phyloP scores from a whole-genome alignment of 2,113 vertebrate genomes.

The Aix galericulata region DNA sequence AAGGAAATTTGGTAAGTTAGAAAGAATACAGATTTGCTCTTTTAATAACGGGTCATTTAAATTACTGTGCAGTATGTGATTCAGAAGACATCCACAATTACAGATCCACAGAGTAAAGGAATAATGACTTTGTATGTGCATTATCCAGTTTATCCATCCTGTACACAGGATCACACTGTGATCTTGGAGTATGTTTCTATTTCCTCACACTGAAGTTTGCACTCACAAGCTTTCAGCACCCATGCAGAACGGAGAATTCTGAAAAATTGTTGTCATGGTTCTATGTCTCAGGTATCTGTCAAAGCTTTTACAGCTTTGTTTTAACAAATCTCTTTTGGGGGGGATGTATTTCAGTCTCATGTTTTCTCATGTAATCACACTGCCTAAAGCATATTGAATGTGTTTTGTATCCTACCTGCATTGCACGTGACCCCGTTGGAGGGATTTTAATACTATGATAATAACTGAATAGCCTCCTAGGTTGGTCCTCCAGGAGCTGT shows the following conservation, averaged over 20 bases:
- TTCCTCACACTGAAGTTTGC: background rate
- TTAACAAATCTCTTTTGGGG: background rate
- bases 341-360: background rate
- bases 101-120: background rate
- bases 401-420: background rate
- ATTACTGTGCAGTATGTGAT: background rate
- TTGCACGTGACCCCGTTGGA: background rate
- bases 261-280: background rate
- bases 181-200: background rate
- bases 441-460: background rate
- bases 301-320: background rate
- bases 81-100: background rate
- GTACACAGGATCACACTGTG: fast-evolving
- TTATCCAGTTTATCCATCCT: background rate
- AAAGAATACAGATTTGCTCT: slow-evolving; percentile 29
- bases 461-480: fast-evolving
- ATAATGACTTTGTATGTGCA: background rate
- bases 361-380: background rate
- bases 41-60: slow-evolving; percentile 49
- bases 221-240: background rate
- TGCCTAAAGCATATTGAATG: background rate
- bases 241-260: background rate
- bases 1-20: slow-evolving; percentile 20
- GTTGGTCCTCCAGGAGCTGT: background rate
- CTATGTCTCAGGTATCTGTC: fast-evolving